These are phyloP conservation scores for Drosophila miranda DNA, from an alignment of 1,140 invertebrate genomes.

Conservation along the genomic window DNA sequence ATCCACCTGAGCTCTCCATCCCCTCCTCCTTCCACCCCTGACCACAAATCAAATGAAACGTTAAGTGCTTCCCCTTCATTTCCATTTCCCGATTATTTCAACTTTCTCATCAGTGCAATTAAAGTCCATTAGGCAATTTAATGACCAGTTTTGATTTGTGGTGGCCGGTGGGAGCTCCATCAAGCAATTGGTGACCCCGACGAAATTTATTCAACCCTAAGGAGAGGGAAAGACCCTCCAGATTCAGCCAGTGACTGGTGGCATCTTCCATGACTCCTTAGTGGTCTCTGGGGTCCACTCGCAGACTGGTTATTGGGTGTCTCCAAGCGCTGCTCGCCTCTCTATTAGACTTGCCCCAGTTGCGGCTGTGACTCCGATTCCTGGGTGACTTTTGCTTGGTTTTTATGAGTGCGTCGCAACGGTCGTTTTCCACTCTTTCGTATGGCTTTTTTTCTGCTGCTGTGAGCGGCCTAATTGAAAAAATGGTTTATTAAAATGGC, in stretches of 20 bases:
- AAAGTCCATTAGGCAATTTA: slow-evolving; percentile 51
- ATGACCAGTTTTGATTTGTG: slow-evolving; percentile 19
- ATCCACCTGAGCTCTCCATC: too few relatives aligned
- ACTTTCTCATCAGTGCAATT: slow-evolving; percentile 36
- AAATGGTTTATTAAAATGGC: slow-evolving; percentile 73
- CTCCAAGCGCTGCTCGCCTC: not conserved
- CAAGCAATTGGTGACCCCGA: slow-evolving; percentile 20
- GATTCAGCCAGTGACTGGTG: too few relatives aligned
- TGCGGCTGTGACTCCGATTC: not conserved
- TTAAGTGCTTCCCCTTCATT: slow-evolving; percentile 1
- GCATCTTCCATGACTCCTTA: slow-evolving; percentile 44
- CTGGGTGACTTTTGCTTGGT: slow-evolving; percentile 10
- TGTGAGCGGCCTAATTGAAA: slow-evolving; percentile 64
- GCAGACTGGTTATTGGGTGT: slow-evolving; percentile 16
- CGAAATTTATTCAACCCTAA: not conserved
- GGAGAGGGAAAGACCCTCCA: too few relatives aligned
- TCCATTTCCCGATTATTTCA: slow-evolving; percentile 34
- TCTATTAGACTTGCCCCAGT: slow-evolving; percentile 12
- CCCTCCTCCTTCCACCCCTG: too few relatives aligned
- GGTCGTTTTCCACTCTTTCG: not conserved
- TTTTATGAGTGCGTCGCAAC: slow-evolving; percentile 23
- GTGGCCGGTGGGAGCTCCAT: not conserved
- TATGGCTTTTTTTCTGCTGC: slow-evolving; percentile 8
- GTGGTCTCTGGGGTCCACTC: not conserved
- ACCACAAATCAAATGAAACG: too few relatives aligned